Evolutionary conservation across 92 coral and sea anemone species (phyloP).

Genomic region (Bergia sp.): DNA sequence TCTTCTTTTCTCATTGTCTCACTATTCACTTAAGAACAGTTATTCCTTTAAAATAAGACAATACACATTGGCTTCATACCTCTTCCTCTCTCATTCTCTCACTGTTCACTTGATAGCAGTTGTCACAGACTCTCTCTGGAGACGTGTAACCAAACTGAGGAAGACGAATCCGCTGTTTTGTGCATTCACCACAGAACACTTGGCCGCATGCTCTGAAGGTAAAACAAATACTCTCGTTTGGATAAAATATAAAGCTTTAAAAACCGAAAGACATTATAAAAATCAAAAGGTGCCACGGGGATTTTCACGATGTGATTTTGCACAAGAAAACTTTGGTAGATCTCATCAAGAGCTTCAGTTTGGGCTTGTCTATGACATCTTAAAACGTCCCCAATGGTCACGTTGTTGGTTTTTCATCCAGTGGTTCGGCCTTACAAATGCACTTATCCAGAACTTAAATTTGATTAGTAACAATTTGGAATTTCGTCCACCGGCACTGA

Average conservation of each 20-base stretch:
- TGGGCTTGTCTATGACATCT: neutral
- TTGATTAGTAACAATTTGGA: no score
- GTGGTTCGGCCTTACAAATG: no score
- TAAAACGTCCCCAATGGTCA: no score
- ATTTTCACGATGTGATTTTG: neutral
- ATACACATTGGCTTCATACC: conserved; percentile 29
- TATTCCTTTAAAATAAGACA: neutral
- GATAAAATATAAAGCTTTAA: neutral
- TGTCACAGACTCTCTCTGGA: conserved; percentile 94
- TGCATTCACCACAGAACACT: conserved; percentile 94
- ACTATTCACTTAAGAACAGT: conserved; percentile 73
- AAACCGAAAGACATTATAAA: neutral
- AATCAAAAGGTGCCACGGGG: no score
- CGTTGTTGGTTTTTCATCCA: no score
- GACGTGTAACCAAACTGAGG: conserved; percentile 89
- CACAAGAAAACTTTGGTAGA: neutral
- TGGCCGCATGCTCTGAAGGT: conserved; percentile 92
- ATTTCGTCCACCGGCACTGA: no score
- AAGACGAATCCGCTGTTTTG: conserved; percentile 78
- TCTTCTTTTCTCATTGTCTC: conserved; percentile 55
- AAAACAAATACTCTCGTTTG: neutral
- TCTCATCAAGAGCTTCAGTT: neutral
- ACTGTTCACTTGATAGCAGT: conserved; percentile 78
- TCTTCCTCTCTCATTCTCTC: conserved; percentile 69
- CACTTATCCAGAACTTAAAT: no score